These are phyloP conservation scores for Lottia gigantea DNA, from an alignment of 2,888 invertebrate species.

Conservation along the genomic window DNA sequence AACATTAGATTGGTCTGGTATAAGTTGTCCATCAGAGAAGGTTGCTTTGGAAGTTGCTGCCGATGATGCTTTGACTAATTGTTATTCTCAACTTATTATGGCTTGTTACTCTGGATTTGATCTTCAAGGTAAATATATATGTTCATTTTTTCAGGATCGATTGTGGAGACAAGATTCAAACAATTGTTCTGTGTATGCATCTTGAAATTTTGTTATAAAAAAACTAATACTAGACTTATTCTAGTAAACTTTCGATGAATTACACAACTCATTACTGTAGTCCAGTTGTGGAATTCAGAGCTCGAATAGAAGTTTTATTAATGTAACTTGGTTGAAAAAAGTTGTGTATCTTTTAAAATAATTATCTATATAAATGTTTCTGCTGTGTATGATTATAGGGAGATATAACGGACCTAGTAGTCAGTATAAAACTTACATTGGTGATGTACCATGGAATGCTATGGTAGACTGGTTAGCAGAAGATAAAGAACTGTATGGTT, in stretches of 20 bases:
- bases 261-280: no score
- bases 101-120: constrained; percentile 63
- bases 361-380: no score
- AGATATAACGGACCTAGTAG: constrained; percentile 52
- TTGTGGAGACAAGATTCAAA: background rate
- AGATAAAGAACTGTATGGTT: constrained; percentile 53
- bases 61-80: constrained; percentile 54
- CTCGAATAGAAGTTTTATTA: no score
- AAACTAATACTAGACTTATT: no score
- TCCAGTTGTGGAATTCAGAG: no score
- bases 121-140: constrained; percentile 45
- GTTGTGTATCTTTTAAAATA: no score
- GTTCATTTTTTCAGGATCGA: background rate
- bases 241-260: no score
- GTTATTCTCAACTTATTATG: constrained; percentile 63
- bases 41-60: constrained; percentile 48
- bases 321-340: no score
- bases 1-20: constrained; percentile 46
- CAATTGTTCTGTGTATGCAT: no score
- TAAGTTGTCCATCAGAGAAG: constrained; percentile 44
- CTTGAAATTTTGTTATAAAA: no score
- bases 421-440: constrained; percentile 63
- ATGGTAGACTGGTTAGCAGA: constrained; percentile 64
- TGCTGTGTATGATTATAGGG: constrained; percentile 22
- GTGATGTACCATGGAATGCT: constrained; percentile 66